Evolutionary conservation across 2,113 vertebrate genomes (phyloP), one percentile per base, ranked within the genome.

Genomic region (Syrrhaptes paradoxus): DNA sequence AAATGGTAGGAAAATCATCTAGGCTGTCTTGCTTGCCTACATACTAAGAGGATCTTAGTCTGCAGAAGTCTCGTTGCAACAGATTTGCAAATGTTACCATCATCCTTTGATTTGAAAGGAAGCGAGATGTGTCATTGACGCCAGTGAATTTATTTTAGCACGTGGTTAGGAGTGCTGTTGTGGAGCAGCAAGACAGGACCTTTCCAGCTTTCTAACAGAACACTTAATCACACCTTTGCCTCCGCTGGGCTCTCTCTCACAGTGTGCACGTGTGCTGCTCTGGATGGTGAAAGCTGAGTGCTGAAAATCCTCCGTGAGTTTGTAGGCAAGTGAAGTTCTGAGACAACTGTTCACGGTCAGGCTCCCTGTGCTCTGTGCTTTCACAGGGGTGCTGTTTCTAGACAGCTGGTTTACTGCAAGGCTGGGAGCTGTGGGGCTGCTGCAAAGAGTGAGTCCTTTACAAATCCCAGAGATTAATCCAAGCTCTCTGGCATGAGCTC

Each of bases 171-270:
- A 46, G 32, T 3, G 19, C 55, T 48, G 11, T 4, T 34, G 25
- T 43, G 61, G 26, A 78, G 61, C 49, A 65, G 34, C 80, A 87
- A 65, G 62, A 25, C 19, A 3, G 49, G 32, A 57, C 70, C 7
- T 96, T 87, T 58, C 57, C 73, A 61, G 62, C 52, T 58, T 85
- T 85, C 85, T 85, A 55, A 55, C 79, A 94, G 88, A 62, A 63
- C 8, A 16, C 13, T 82, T 25, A 51, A 71, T 38, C 55, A 74
- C 86, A 38, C 11, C 24, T 74, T 20, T 86, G 46, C 86, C 51
- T 55, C 6, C 9, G 1, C 52, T 55, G 81, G 52, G 6, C 18
- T 61, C 26, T 61, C 26, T 85, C 41, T 48, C 29, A 14, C 7
- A 0, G 2, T 21, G 10, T 57, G 8, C 36, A 14, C 11, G 1